Percentiles rank a stretch among this genome's conserved stretches.
These are phyloP conservation scores for Diabrotica undecimpunctata DNA, from an alignment of 1,140 invertebrate species.

Conservation along the genomic window DNA sequence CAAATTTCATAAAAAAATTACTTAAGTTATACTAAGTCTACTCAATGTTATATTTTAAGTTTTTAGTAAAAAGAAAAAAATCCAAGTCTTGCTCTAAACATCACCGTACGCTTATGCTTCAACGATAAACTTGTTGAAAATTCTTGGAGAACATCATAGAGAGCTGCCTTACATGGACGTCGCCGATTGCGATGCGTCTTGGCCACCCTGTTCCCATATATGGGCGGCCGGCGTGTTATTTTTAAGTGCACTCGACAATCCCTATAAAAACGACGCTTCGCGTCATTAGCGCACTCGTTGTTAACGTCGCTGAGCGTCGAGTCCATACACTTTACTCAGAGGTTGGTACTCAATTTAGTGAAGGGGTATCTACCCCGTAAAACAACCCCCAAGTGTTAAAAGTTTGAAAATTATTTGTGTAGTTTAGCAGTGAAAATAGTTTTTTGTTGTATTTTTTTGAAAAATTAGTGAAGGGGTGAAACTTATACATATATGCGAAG, in stretches of 20 bases:
- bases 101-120: not conserved
- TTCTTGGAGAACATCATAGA: conserved; percentile 12
- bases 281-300: conserved; percentile 14
- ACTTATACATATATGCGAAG: not conserved
- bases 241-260: conserved; percentile 10
- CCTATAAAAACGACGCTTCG: conserved; percentile 20
- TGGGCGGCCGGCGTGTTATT: conserved; percentile 18
- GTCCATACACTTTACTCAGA: conserved; percentile 13
- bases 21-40: too few relatives aligned
- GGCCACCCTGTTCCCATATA: conserved; percentile 24
- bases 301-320: conserved; percentile 8
- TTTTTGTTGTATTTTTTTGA: conserved; percentile 3
- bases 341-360: conserved; percentile 16
- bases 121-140: conserved; percentile 9
- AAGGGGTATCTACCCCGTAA: conserved; percentile 12
- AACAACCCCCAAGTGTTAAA: not conserved
- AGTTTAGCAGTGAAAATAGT: not conserved
- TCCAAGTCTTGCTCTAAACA: too few relatives aligned
- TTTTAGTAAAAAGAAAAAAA: too few relatives aligned
- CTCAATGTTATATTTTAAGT: too few relatives aligned
- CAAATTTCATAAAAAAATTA: too few relatives aligned
- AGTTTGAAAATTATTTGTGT: not conserved
- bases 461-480: not conserved
- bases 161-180: conserved; percentile 15
- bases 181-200: conserved; percentile 9